phyloP scores from a whole-genome alignment of 2,888 invertebrate species.

The Parnassius orleans region DNA sequence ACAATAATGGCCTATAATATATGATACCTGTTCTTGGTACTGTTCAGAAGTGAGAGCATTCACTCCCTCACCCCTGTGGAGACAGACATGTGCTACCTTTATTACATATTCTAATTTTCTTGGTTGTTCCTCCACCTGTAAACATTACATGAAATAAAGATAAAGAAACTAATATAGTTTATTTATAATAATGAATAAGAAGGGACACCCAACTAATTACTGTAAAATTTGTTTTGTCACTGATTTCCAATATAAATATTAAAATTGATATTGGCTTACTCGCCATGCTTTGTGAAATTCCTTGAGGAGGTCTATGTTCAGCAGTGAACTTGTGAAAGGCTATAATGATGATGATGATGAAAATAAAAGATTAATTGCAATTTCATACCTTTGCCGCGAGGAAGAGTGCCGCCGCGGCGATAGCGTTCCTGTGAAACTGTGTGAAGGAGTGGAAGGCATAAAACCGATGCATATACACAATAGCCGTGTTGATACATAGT shows the following conservation, averaged over 20 bases:
- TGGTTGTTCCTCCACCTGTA: conserved; percentile 96
- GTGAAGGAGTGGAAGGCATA: conserved; percentile 99
- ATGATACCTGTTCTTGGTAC: conserved; percentile 81
- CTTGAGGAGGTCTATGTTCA: too few species aligned
- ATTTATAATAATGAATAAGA: too few species aligned
- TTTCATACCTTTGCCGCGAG: conserved; percentile 92
- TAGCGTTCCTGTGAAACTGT: conserved; percentile 95
- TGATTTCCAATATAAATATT: conserved; percentile 1
- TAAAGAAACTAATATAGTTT: background rate
- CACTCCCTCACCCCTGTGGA: conserved; percentile 84
- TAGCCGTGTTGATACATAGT: conserved; percentile 98
- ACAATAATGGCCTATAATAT: background rate
- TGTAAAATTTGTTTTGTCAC: too few species aligned
- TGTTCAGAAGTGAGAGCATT: conserved; percentile 88
- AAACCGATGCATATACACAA: conserved; percentile 99
- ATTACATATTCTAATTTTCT: conserved; percentile 98
- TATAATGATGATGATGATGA: background rate
- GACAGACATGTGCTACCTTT: conserved; percentile 93
- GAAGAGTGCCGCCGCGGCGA: conserved; percentile 97
- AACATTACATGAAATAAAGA: background rate
- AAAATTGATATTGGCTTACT: background rate
- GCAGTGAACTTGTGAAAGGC: too few species aligned
- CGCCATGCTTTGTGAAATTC: too few species aligned
- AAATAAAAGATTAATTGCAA: conserved; percentile 4
- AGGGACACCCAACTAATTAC: too few species aligned